Evolutionary conservation across 2,797 vertebrate genomes (phyloP).

Genomic region (Myotis vivesi): DNA sequence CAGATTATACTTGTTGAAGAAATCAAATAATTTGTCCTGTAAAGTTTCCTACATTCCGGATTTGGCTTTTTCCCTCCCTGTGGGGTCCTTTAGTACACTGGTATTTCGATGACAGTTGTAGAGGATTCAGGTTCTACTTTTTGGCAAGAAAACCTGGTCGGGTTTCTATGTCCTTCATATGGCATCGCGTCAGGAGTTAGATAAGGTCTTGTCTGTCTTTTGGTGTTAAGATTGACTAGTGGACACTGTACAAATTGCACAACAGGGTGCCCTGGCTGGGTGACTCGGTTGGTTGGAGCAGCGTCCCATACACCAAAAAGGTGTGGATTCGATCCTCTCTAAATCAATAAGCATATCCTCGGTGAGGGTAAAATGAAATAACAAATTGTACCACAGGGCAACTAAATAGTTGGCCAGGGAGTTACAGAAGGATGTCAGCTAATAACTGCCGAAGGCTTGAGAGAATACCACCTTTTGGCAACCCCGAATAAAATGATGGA

Average conservation of each 20-base stretch:
- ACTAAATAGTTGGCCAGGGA: neutral
- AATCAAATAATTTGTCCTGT: neutral
- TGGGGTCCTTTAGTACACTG: constrained; percentile 5
- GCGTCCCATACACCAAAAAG: neutral
- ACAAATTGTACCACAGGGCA: neutral
- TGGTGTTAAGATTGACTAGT: neutral
- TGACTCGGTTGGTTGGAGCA: neutral
- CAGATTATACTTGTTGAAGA: neutral
- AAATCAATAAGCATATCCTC: neutral
- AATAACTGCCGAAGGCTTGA: neutral
- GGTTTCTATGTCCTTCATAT: neutral
- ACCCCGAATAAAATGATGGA: neutral
- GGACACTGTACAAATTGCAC: neutral
- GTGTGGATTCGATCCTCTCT: neutral
- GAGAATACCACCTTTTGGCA: constrained; percentile 6
- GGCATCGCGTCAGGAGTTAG: neutral
- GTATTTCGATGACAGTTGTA: neutral
- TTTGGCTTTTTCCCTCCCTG: neutral
- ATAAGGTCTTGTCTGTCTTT: constrained; percentile 14
- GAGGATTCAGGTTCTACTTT: neutral
- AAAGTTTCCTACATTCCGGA: neutral
- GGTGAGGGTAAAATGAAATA: neutral
- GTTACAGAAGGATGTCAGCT: neutral
- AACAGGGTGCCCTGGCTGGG: neutral
- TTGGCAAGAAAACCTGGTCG: constrained; percentile 20